Evolutionary conservation across 64 coral and sea anemone genomes (phyloP), one percentile per base, ranked within the genome.

Genomic region (Platygyra sinensis): DNA sequence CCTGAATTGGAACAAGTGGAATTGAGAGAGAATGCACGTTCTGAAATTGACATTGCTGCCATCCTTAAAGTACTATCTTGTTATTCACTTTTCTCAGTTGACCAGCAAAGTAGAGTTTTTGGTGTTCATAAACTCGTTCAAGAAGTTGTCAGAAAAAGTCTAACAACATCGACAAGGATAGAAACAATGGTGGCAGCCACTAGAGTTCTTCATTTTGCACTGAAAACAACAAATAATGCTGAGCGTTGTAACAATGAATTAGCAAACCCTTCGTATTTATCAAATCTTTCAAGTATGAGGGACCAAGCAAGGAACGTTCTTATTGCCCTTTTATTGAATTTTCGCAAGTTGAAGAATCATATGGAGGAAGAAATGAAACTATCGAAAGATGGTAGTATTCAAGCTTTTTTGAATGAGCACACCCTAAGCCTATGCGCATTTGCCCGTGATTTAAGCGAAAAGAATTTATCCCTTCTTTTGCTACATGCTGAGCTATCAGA

Each of bases 101-200:
- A 73, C 22, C 11, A 32, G 8, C 4, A 19, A 7, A 52, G 5
- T 33, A 29, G 16, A 20, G 38, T 52, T 2, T 80, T 89, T 31
- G 9, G 39, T 13, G 46, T 89, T 7, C 87, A 89, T 71, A 89
- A 89, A 89, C 76, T 89, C 30, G 76, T 89, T 28, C 87, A 89
- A 50, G 38, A 89, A 42, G 87, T 89, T 3, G 67, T 89, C 76
- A 89, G 75, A 55, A 59, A 57, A 20, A 72, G 22, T 51, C 49
- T 89, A 50, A 30, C 30, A 20, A 7, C 30, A 36, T 25, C 76
- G 9, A 33, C 25, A 19, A 27, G 62, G 36, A 79, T 55, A 67
- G 61, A 28, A 8, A 42, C 67, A 54, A 18, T 78, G 28, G 2
- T 20, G 0, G 57, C 62, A 22, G 76, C 87, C 17, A 32, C 52